Conservation (phyloP, 2,113 vertebrate species). For the Noturus placidus region DNA sequence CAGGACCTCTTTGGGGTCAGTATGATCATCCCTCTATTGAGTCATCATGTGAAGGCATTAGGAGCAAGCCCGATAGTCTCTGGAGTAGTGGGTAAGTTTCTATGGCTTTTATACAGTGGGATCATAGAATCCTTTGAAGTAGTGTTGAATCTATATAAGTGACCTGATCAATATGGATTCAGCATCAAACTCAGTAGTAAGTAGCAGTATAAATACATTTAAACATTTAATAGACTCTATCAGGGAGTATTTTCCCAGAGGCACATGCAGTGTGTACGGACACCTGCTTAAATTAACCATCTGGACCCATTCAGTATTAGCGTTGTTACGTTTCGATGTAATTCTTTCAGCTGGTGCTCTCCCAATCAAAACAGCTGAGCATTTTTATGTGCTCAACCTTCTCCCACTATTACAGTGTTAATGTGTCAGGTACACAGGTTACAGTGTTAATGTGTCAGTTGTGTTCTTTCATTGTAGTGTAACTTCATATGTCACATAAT, state of each 20-base stretch:
- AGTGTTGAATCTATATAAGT: not conserved
- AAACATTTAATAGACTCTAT: not conserved
- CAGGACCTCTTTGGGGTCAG: constrained; percentile 97
- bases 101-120: not conserved
- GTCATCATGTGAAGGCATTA: constrained; percentile 86
- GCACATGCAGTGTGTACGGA: not conserved
- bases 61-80: constrained; percentile 89
- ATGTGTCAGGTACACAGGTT: not conserved
- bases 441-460: too few species aligned
- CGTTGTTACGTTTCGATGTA: not conserved
- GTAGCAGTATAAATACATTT: not conserved
- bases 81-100: constrained; percentile 86
- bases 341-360: not conserved
- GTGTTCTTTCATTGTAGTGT: not conserved
- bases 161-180: not conserved
- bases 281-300: not conserved
- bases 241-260: not conserved
- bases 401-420: not conserved
- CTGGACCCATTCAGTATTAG: not conserved
- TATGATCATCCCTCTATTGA: constrained; percentile 91
- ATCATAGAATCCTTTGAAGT: not conserved
- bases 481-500: too few species aligned
- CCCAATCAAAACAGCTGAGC: not conserved
- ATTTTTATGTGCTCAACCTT: not conserved
- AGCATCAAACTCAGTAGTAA: not conserved